Evolutionary conservation across 2,797 vertebrate species (phyloP), one percentile per base, ranked within the genome.

Genomic region (Pogonophryne albipinna): DNA sequence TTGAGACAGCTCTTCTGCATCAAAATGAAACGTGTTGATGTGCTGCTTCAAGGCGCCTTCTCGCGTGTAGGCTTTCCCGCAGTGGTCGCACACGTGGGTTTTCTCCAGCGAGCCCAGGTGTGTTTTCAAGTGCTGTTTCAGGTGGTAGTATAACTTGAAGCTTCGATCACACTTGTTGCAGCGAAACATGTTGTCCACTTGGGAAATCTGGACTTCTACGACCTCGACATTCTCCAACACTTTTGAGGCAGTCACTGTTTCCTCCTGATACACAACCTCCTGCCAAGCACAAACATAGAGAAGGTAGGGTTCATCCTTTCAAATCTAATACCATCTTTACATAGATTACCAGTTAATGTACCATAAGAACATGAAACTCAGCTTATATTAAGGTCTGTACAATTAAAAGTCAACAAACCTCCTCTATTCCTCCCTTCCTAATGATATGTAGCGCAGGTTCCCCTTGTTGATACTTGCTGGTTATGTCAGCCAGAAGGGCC

Each of bases 61-160:
- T 19, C 98, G 96, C 0, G 98, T 96, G 89, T 99, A 99, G 4
- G 95, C 96, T 95, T 97, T 98, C 78, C 96, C 96, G 60, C 98
- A 99, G 94, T 97, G 96, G 63, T 94, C 95, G 92, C 98, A 99
- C 81, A 96, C 95, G 78, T 96, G 96, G 77, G 92, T 97, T 87
- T 97, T 98, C 74, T 97, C 94, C 34, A 87, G 60, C 0, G 78
- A 80, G 12, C 91, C 86, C 46, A 95, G 91, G 92, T 99, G 98
- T 58, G 96, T 96, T 96, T 97, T 98, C 95, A 99, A 92, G 94
- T 99, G 98, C 93, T 99, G 98, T 92, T 98, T 99, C 85, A 99
- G 98, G 94, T 99, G 98, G 92, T 99, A 98, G 95, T 97, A 99
- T 87, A 99, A 93, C 94, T 98, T 98, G 94, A 99, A 99, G 51